Percentiles rank a stretch among this genome's conserved stretches.
These are phyloP conservation scores for Miichthys miiuy DNA, from an alignment of 2,797 vertebrate genomes.

Conservation along the genomic window DNA sequence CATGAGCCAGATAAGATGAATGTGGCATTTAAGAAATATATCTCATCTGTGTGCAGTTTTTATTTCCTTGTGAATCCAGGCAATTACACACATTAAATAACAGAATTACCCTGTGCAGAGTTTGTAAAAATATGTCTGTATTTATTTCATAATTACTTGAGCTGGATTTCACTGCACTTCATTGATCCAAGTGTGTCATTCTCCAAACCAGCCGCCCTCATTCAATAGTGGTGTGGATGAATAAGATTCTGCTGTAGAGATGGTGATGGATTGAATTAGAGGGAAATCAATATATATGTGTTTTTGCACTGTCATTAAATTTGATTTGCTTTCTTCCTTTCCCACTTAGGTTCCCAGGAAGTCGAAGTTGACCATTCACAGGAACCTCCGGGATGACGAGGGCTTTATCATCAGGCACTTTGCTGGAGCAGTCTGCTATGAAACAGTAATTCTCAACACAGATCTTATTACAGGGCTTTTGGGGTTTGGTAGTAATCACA, in stretches of 20 bases:
- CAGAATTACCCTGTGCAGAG: not conserved
- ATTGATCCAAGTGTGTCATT: conserved; percentile 11
- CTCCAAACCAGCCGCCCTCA: conserved; percentile 1
- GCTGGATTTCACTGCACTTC: not conserved
- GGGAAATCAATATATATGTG: conserved; percentile 30
- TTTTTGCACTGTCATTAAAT: conserved; percentile 20
- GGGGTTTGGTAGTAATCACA: not conserved
- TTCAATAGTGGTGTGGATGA: conserved; percentile 17
- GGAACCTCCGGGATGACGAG: conserved; percentile 96
- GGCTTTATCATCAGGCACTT: conserved; percentile 98
- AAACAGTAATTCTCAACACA: conserved; percentile 87
- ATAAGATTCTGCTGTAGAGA: conserved; percentile 15
- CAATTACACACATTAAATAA: conserved; percentile 4
- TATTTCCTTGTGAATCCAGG: not conserved
- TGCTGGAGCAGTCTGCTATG: conserved; percentile 99
- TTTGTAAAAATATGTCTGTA: not conserved
- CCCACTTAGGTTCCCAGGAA: conserved; percentile 94
- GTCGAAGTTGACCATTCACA: conserved; percentile 94
- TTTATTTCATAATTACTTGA: not conserved
- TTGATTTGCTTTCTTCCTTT: conserved; percentile 29
- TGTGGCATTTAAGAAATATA: conserved; percentile 12
- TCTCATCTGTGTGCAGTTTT: not conserved
- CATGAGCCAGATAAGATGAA: conserved; percentile 10
- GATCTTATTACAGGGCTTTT: not conserved
- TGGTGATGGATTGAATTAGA: conserved; percentile 17